phyloP scores from a whole-genome alignment of 2,888 invertebrate species.

The Zygothrica quintamaculata region DNA sequence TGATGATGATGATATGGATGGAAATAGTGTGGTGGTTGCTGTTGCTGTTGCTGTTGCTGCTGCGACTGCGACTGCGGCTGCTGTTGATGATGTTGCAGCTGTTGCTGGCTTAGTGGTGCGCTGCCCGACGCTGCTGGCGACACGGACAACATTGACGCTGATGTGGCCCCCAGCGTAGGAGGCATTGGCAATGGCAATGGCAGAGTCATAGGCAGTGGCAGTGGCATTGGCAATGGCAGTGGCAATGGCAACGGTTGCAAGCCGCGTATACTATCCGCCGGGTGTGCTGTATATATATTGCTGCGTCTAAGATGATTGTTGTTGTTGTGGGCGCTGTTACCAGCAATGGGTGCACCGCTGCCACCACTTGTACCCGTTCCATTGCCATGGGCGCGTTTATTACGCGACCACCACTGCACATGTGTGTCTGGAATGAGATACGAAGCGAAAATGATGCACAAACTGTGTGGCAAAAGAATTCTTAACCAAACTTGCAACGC shows the following conservation, averaged over 20 bases:
- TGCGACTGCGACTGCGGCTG: constrained; percentile 49
- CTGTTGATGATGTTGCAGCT: constrained; percentile 53
- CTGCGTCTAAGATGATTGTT: constrained; percentile 84
- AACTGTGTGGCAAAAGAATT: constrained; percentile 5
- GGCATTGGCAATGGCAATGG: constrained; percentile 45
- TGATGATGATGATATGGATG: constrained; percentile 71
- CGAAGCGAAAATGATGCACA: constrained; percentile 22
- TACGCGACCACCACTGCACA: constrained; percentile 85
- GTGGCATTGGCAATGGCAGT: constrained; percentile 57
- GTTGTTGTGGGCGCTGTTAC: constrained; percentile 66
- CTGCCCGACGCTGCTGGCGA: constrained; percentile 43
- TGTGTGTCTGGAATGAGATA: constrained; percentile 80
- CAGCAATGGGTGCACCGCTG: constrained; percentile 38
- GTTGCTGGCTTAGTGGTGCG: constrained; percentile 38
- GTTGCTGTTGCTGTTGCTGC: constrained; percentile 51
- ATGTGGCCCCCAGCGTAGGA: constrained; percentile 54
- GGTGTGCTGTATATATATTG: constrained; percentile 84
- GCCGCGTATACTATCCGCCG: constrained; percentile 84
- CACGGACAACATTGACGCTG: constrained; percentile 44
- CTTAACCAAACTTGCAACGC: no score
- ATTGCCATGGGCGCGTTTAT: constrained; percentile 79
- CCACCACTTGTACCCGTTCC: constrained; percentile 37
- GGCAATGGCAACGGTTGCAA: constrained; percentile 74
- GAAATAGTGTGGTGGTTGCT: constrained; percentile 64
- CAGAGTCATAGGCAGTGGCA: constrained; percentile 58